Conservation (phyloP, 2,888 invertebrate genomes). For the Liopterus haemorrhoidalis region DNA sequence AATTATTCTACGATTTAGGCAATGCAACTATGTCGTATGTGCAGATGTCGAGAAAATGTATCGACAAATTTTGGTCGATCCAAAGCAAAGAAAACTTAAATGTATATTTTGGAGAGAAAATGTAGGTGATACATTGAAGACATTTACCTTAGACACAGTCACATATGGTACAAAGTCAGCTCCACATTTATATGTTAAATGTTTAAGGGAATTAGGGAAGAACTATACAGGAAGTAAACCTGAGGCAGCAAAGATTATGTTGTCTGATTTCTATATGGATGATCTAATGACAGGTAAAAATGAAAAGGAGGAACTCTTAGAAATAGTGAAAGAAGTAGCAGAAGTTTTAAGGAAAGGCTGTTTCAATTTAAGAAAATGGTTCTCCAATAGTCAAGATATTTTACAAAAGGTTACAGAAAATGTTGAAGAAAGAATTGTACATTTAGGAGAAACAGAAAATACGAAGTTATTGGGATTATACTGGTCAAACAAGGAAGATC, state of each 20-base stretch:
- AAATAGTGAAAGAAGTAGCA: too few relatives aligned
- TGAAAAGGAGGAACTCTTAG: too few relatives aligned
- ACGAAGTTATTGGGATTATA: too few relatives aligned
- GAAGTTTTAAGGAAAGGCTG: too few relatives aligned
- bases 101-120: constrained; percentile 28
- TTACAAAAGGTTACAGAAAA: too few relatives aligned
- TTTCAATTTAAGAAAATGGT: too few relatives aligned
- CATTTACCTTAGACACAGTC: constrained; percentile 25
- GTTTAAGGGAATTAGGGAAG: constrained; percentile 22
- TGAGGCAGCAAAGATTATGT: constrained; percentile 10
- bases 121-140: constrained; percentile 13
- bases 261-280: constrained; percentile 12
- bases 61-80: constrained; percentile 29
- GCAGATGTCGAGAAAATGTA: constrained; percentile 35
- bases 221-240: constrained; percentile 21
- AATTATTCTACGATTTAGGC: constrained; percentile 32
- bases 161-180: constrained; percentile 27
- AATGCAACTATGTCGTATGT: constrained; percentile 26
- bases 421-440: too few relatives aligned
- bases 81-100: constrained; percentile 27
- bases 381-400: too few relatives aligned
- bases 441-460: too few relatives aligned
- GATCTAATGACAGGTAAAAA: constrained; percentile 13
- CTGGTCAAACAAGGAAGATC: too few relatives aligned
- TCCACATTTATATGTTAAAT: constrained; percentile 26